These are phyloP conservation scores for Lottia scabra DNA, from an alignment of 2,888 invertebrate species.

Conservation along the genomic window DNA sequence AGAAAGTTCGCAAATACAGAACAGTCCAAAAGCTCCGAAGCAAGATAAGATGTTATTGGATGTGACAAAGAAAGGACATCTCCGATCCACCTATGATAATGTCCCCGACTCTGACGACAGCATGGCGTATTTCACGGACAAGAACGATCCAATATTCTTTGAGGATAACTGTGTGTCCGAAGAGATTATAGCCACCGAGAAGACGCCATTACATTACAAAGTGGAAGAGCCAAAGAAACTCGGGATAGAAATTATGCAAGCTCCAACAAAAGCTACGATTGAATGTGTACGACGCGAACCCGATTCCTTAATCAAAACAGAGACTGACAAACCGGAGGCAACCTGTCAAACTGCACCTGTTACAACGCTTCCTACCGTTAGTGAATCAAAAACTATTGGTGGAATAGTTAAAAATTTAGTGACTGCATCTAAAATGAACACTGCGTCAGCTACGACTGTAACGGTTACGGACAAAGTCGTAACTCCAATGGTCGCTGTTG, in stretches of 20 bases:
- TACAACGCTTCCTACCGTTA: not conserved
- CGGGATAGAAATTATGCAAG: not conserved
- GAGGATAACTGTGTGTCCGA: not conserved
- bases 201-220: not conserved
- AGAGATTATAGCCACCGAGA: not conserved
- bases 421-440: not conserved
- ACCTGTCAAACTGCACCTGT: not conserved
- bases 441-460: not conserved
- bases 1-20: not conserved
- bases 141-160: not conserved
- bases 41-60: not conserved
- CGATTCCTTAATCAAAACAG: not conserved
- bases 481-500: not conserved
- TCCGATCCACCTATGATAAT: not conserved
- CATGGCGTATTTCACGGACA: not conserved
- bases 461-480: not conserved
- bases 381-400: not conserved
- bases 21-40: not conserved
- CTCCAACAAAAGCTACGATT: not conserved
- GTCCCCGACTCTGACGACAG: not conserved
- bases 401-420: not conserved
- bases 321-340: not conserved
- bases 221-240: not conserved
- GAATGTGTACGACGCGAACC: not conserved
- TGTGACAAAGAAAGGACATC: not conserved